A percentile compares a stretch with the other conserved stretches of the same genome.
Conservation (phyloP, 1,140 invertebrate species). For the Meloidogyne exigua region DNA sequence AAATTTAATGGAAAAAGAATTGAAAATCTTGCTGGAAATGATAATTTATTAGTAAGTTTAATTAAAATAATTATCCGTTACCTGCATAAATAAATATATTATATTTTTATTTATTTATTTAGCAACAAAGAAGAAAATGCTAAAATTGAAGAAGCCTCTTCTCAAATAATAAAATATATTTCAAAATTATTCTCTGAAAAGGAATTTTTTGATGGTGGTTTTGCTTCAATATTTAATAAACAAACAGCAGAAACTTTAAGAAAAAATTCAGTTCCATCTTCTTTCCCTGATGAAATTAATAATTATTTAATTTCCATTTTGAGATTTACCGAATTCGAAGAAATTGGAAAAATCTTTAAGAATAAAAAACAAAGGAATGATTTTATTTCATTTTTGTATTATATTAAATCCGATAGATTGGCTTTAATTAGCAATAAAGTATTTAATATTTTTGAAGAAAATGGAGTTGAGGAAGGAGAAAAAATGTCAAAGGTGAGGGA, state of each 20-base stretch:
- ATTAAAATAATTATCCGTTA: no score
- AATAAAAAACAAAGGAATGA: background rate
- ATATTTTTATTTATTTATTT: background rate
- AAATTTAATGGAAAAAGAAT: background rate
- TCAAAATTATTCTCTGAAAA: background rate
- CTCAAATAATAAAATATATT: background rate
- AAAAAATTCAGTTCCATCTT: background rate
- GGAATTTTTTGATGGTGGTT: background rate
- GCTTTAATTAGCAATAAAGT: background rate
- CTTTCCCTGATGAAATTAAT: background rate
- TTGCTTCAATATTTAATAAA: background rate
- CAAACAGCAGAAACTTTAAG: background rate
- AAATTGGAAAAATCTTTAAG: background rate
- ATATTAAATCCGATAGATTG: background rate
- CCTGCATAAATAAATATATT: no score
- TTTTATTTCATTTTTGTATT: background rate
- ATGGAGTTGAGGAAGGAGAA: background rate
- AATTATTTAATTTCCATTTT: constrained; percentile 2
- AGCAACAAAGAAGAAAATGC: background rate
- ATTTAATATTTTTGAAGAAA: background rate
- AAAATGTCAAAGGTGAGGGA: background rate
- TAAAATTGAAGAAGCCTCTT: background rate
- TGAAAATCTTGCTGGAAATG: background rate
- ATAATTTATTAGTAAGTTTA: background rate
- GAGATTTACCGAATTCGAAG: background rate